These are phyloP conservation scores for Gnatocerus cornutus DNA, from an alignment of 2,888 invertebrate species.

Conservation along the genomic window DNA sequence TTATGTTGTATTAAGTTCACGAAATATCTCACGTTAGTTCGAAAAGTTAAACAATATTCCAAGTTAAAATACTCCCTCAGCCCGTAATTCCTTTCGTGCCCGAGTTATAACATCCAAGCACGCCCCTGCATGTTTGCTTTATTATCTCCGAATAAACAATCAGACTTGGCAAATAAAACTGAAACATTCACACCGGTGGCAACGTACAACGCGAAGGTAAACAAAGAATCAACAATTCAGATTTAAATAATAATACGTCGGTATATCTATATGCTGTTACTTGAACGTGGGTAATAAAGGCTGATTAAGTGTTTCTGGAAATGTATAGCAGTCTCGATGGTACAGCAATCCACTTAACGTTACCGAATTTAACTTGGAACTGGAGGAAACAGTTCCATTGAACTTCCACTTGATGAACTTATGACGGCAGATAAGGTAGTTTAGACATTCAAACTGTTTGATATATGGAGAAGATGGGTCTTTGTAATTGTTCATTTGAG, in stretches of 20 bases:
- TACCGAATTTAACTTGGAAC: conserved; percentile 25
- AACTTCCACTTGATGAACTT: conserved; percentile 38
- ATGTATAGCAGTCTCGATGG: conserved; percentile 8
- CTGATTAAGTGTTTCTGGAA: conserved; percentile 9
- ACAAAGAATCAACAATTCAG: conserved; percentile 16
- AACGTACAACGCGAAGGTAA: conserved; percentile 12
- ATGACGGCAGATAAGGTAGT: conserved; percentile 35
- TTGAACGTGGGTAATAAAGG: neutral
- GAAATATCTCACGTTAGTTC: neutral
- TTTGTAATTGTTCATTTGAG: neutral
- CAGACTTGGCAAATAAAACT: conserved; percentile 27
- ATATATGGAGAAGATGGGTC: conserved; percentile 15
- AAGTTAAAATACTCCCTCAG: neutral
- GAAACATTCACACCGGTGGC: conserved; percentile 24
- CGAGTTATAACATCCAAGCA: neutral
- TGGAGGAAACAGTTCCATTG: conserved; percentile 35
- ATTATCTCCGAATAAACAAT: conserved; percentile 36
- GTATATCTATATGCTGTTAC: too few relatives aligned
- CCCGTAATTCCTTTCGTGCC: neutral
- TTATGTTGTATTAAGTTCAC: neutral
- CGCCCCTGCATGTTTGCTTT: conserved; percentile 23
- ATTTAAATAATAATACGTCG: conserved; percentile 1
- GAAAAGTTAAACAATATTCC: neutral
- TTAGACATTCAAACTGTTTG: conserved; percentile 29
- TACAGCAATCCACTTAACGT: conserved; percentile 26